Conservation (phyloP, 2,797 vertebrate genomes). For the Bucorvus abyssinicus region DNA sequence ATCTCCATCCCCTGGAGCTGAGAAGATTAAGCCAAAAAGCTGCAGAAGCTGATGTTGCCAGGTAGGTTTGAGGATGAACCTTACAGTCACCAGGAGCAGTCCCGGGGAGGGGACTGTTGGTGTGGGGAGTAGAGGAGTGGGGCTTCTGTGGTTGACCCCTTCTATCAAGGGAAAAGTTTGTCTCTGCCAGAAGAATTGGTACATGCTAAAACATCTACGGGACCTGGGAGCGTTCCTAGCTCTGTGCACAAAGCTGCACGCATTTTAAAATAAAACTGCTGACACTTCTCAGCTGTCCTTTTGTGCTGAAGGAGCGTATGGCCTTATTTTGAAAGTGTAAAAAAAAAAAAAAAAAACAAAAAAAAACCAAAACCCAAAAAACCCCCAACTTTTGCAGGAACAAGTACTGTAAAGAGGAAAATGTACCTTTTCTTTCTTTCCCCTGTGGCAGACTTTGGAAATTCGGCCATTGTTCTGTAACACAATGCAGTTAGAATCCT, state of each 20-base stretch:
- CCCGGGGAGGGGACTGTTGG: neutral
- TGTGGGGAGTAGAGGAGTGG: neutral
- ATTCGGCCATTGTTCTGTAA: neutral
- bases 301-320: no score
- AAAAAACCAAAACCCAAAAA: no score
- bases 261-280: constrained; percentile 27
- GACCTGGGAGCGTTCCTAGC: neutral
- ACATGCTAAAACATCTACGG: neutral
- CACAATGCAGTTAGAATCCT: neutral
- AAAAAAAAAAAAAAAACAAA: no score
- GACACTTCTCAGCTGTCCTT: neutral
- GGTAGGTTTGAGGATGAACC: neutral
- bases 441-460: neutral
- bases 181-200: neutral
- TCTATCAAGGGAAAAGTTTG: neutral
- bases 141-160: neutral
- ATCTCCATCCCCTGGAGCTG: neutral
- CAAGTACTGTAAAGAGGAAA: neutral
- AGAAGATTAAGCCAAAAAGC: neutral
- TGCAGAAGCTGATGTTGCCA: neutral
- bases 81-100: rapidly evolving
- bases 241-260: neutral
- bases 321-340: no score
- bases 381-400: neutral
- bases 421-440: neutral